Evolutionary conservation across 1,140 invertebrate genomes (phyloP).

Genomic region (Pollicipes pollicipes): DNA sequence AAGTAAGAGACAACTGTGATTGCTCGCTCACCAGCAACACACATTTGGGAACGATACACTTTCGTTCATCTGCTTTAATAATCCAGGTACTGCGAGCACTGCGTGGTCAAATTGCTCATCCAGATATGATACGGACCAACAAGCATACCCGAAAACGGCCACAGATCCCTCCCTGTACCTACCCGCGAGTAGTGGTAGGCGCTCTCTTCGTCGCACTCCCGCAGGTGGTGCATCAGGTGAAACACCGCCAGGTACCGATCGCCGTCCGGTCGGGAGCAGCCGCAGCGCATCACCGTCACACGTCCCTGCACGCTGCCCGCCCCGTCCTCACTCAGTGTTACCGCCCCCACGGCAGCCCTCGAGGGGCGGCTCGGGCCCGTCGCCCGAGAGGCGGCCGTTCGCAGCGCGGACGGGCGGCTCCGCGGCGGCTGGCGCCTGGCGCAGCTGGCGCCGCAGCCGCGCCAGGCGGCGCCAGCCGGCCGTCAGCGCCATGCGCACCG

Average conservation of each 20-base stretch:
- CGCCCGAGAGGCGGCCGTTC: no score
- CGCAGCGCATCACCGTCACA: background rate
- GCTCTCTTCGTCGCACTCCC: conserved; percentile 38
- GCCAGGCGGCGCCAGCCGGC: background rate
- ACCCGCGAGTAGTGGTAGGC: conserved; percentile 46
- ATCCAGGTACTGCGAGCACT: no score
- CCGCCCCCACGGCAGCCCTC: no score
- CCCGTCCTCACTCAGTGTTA: no score
- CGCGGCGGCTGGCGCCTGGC: background rate
- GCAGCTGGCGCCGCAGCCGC: background rate
- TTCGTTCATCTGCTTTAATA: no score
- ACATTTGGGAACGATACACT: no score
- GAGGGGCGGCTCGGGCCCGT: no score
- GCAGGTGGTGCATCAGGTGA: conserved; percentile 40
- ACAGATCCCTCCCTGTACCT: conserved; percentile 20
- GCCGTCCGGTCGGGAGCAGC: background rate
- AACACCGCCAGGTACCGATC: conserved; percentile 32
- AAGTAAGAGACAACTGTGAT: no score
- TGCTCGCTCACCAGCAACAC: no score
- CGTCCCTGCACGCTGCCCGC: no score
- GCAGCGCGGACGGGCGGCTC: background rate
- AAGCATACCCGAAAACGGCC: conserved; percentile 8
- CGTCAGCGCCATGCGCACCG: background rate
- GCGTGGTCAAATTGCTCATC: no score
- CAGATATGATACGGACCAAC: background rate